phyloP scores from a whole-genome alignment of 2,797 vertebrate genomes.

The Nannoperca australis region DNA sequence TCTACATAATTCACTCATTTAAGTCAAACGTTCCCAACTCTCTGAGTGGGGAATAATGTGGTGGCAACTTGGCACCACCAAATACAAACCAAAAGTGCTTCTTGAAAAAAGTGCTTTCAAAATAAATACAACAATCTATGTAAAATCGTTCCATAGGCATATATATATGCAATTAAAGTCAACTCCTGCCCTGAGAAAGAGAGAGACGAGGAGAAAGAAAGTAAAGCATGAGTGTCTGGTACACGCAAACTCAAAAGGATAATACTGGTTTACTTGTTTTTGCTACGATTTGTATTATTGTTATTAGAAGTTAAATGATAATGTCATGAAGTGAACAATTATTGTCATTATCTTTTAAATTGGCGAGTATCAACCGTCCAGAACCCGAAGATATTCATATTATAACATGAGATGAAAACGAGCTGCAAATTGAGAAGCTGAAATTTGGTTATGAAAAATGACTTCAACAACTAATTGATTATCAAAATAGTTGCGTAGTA shows the following conservation, averaged over 20 bases:
- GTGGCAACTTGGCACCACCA: constrained; percentile 24
- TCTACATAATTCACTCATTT: constrained; percentile 68
- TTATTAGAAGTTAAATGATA: not conserved
- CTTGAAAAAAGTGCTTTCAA: constrained; percentile 77
- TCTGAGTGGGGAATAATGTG: constrained; percentile 47
- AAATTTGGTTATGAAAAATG: not conserved
- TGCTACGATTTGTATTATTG: not conserved
- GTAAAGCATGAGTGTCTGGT: constrained; percentile 57
- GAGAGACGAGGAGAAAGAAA: constrained; percentile 62
- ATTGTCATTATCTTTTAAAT: not conserved
- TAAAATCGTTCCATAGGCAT: constrained; percentile 49
- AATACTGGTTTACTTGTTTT: constrained; percentile 18
- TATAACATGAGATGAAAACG: not conserved
- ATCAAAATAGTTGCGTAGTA: not conserved
- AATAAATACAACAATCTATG: constrained; percentile 73
- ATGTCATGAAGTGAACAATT: not conserved
- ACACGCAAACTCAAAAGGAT: constrained; percentile 29
- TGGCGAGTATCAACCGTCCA: not conserved
- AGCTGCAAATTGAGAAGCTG: not conserved
- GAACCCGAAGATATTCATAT: not conserved
- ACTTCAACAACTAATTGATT: not conserved
- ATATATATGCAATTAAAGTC: constrained; percentile 53
- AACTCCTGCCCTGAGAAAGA: constrained; percentile 79
- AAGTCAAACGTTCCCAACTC: constrained; percentile 66
- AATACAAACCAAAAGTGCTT: constrained; percentile 69